Percentiles rank a stretch among this genome's conserved stretches.
Evolutionary conservation across 2,797 vertebrate species (phyloP).

Genomic region (Catamblyrhynchus diadema): DNA sequence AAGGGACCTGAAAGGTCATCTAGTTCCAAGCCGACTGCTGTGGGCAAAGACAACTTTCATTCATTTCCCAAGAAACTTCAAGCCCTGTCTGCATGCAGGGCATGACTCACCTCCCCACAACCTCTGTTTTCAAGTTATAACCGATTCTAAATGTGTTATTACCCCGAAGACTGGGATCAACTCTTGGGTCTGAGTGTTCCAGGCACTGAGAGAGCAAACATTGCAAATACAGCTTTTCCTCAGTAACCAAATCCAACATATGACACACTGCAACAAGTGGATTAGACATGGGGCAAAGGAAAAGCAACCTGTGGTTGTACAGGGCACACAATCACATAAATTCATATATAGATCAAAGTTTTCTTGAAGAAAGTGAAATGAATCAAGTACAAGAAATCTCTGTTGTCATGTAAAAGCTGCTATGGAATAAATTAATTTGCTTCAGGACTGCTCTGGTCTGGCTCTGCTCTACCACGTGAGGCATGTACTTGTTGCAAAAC

Average conservation of each 20-base stretch:
- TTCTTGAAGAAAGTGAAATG: not conserved
- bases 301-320: not conserved
- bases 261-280: not conserved
- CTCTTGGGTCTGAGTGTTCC: not conserved
- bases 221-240: not conserved
- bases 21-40: not conserved
- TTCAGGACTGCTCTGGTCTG: not conserved
- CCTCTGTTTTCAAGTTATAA: not conserved
- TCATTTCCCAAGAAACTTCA: not conserved
- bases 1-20: not conserved
- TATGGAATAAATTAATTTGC: not conserved
- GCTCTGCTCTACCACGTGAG: not conserved
- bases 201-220: not conserved
- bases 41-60: not conserved
- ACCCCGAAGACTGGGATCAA: not conserved
- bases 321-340: not conserved
- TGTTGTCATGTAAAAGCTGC: not conserved
- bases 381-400: not conserved
- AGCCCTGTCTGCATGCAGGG: not conserved
- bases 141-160: not conserved
- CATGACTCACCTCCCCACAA: not conserved
- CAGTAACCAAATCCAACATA: not conserved
- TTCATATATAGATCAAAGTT: not conserved
- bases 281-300: not conserved
- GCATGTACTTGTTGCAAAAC: not conserved